Conservation (phyloP, 1,140 invertebrate genomes). For the Lepidurus arcticus region DNA sequence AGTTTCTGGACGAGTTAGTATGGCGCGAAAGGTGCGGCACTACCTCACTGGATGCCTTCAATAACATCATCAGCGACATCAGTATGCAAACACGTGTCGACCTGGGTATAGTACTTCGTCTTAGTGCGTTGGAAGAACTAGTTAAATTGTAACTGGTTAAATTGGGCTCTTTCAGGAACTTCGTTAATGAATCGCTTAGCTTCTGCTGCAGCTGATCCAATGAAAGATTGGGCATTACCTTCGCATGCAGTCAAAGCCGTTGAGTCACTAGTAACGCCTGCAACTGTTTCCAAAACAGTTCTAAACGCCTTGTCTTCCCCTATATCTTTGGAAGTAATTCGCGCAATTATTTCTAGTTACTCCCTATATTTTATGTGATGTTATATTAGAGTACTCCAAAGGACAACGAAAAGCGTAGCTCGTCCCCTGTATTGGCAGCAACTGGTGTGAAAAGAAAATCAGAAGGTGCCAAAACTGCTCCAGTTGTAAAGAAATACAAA, state of each 20-base stretch:
- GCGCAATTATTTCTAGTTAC: neutral
- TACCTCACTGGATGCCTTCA: constrained; percentile 67
- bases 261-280: neutral
- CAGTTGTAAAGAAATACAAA: neutral
- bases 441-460: neutral
- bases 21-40: constrained; percentile 70
- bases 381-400: neutral
- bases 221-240: constrained; percentile 31
- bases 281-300: neutral
- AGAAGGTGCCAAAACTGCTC: neutral
- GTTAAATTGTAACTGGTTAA: constrained; percentile 23
- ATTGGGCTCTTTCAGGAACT: neutral
- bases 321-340: neutral
- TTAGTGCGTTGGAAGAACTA: constrained; percentile 29
- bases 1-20: constrained; percentile 79
- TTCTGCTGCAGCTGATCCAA: constrained; percentile 2
- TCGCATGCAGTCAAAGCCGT: neutral
- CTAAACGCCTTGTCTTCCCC: neutral
- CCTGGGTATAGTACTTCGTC: constrained; percentile 46
- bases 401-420: neutral
- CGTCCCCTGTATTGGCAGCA: neutral
- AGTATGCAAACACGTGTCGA: constrained; percentile 63
- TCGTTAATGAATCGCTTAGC: constrained; percentile 7
- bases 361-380: neutral
- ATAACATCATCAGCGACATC: constrained; percentile 71